Conservation (phyloP, 2,113 vertebrate species). For the Ia io region DNA sequence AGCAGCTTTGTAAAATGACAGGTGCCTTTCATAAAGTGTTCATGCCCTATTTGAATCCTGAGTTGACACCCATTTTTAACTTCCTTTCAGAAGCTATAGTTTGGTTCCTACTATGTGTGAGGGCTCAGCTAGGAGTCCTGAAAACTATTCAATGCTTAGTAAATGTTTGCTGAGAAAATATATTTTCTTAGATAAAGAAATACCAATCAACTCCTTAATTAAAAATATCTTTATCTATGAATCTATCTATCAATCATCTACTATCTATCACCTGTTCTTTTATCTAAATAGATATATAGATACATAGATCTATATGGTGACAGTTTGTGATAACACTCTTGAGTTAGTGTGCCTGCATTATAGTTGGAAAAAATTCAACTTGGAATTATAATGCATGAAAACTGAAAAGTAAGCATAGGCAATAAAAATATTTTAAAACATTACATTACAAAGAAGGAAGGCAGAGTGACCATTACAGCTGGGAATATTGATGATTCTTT, state of each 20-base stretch:
- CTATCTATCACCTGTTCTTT: not conserved
- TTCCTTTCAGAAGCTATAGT: not conserved
- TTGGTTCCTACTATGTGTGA: not conserved
- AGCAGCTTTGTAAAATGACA: not conserved
- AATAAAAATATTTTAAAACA: constrained; percentile 44
- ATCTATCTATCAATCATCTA: not conserved
- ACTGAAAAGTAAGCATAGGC: not conserved
- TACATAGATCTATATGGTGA: not conserved
- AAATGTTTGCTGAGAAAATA: not conserved
- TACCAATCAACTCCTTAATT: not conserved
- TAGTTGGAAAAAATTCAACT: constrained; percentile 25
- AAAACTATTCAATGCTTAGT: not conserved
- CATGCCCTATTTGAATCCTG: not conserved
- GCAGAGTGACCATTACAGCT: constrained; percentile 52
- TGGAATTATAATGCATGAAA: constrained; percentile 33
- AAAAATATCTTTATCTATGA: not conserved
- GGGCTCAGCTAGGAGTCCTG: not conserved
- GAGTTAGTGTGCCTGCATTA: not conserved
- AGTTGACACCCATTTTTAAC: not conserved
- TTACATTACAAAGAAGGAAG: constrained; percentile 48
- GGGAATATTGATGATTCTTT: constrained; percentile 75
- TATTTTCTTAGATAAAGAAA: not conserved
- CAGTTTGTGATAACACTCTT: constrained; percentile 6
- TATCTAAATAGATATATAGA: not conserved
- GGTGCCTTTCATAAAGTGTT: not conserved